phyloP scores from a whole-genome alignment of 2,113 vertebrate species.

The Coracopsis vasa region DNA sequence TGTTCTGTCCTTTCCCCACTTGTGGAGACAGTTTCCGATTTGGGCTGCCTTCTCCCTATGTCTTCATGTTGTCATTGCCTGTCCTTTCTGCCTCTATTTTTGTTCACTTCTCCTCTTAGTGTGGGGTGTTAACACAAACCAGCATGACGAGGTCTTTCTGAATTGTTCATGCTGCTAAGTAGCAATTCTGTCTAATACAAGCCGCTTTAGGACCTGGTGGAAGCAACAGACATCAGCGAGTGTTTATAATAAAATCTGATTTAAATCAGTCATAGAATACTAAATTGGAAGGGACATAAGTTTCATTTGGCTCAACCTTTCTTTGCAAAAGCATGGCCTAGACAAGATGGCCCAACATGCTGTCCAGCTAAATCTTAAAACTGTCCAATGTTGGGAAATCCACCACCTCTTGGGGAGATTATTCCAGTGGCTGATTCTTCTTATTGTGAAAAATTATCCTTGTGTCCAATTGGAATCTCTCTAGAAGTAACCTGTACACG shows the following conservation, averaged over 20 bases:
- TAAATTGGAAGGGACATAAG: background rate
- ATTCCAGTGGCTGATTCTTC: background rate
- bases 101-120: background rate
- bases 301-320: background rate
- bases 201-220: background rate
- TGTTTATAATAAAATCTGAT: background rate
- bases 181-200: background rate
- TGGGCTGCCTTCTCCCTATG: background rate
- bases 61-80: background rate
- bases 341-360: background rate
- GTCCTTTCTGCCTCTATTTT: background rate
- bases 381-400: background rate
- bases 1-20: background rate
- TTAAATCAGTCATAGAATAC: background rate
- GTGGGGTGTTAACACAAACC: background rate
- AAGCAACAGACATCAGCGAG: background rate
- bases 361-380: background rate
- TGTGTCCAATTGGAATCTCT: background rate
- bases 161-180: background rate
- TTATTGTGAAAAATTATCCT: background rate
- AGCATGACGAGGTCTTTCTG: background rate
- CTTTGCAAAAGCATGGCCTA: background rate
- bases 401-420: background rate
- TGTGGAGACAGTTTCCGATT: background rate
- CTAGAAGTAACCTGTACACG: background rate